Evolutionary conservation across 2,797 vertebrate species (phyloP).

Genomic region (Buphagus erythrorhynchus): DNA sequence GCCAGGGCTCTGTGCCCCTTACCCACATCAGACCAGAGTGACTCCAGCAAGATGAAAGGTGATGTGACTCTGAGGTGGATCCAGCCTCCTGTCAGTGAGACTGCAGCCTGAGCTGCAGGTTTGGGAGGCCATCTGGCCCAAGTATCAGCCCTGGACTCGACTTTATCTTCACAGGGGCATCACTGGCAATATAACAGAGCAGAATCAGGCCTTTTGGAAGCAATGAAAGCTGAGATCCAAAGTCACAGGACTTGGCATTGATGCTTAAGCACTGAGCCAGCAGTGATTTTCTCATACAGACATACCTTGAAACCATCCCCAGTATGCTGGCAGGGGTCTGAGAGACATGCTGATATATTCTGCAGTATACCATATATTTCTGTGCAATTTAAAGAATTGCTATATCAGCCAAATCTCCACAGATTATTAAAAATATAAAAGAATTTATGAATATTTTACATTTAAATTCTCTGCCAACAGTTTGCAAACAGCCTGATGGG

Average conservation of each 20-base stretch:
- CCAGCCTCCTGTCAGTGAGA: neutral
- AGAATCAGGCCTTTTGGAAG: neutral
- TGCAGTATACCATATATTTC: neutral
- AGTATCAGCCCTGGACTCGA: neutral
- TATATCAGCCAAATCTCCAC: neutral
- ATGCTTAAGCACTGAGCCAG: neutral
- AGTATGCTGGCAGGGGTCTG: neutral
- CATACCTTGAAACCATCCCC: slow-evolving; percentile 8
- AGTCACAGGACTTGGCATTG: neutral
- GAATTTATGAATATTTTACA: neutral
- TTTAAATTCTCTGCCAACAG: neutral
- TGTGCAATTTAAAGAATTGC: neutral
- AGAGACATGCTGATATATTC: neutral
- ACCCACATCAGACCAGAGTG: neutral
- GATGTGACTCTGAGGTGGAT: neutral
- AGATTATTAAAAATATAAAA: neutral
- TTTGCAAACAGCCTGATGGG: neutral
- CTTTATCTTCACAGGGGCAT: neutral
- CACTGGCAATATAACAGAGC: neutral
- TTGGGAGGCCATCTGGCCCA: neutral
- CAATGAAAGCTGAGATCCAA: neutral
- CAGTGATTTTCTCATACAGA: neutral
- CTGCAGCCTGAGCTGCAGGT: neutral
- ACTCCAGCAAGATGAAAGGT: neutral
- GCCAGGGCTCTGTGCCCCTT: neutral